phyloP scores from a whole-genome alignment of 2,888 invertebrate genomes.

The Mimachlamys varia region DNA sequence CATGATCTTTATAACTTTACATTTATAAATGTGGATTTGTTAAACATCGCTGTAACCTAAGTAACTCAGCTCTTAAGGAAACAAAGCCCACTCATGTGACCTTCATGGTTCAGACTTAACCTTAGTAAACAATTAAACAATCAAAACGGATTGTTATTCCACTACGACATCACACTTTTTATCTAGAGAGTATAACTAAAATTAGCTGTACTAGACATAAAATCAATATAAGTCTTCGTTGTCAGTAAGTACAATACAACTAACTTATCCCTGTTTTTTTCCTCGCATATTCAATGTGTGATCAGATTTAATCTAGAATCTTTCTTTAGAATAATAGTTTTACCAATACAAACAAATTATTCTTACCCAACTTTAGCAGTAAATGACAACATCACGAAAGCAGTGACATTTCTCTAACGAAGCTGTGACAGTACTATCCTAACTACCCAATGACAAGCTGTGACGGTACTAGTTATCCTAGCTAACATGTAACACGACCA shows the following conservation, averaged over 20 bases:
- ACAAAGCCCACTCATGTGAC: too few species aligned
- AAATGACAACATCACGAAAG: constrained; percentile 2
- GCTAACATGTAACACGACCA: not conserved
- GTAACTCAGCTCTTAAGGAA: too few species aligned
- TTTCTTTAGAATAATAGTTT: not conserved
- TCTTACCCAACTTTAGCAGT: not conserved
- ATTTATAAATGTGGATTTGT: not conserved
- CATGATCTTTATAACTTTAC: not conserved
- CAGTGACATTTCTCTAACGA: not conserved
- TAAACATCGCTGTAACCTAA: too few species aligned
- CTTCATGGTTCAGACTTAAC: not conserved
- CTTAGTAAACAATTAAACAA: not conserved
- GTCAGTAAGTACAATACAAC: too few species aligned
- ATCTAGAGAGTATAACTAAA: too few species aligned
- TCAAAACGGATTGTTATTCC: not conserved
- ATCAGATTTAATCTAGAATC: not conserved
- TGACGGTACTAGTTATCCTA: not conserved
- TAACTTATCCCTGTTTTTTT: not conserved
- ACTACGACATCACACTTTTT: too few species aligned
- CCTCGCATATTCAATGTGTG: not conserved
- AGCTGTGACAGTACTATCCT: not conserved
- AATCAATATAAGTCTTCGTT: too few species aligned
- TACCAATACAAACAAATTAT: not conserved
- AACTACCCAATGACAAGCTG: not conserved
- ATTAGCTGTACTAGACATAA: too few species aligned